Evolutionary conservation across 2,113 vertebrate genomes (phyloP).

Genomic region (Galbula dea): DNA sequence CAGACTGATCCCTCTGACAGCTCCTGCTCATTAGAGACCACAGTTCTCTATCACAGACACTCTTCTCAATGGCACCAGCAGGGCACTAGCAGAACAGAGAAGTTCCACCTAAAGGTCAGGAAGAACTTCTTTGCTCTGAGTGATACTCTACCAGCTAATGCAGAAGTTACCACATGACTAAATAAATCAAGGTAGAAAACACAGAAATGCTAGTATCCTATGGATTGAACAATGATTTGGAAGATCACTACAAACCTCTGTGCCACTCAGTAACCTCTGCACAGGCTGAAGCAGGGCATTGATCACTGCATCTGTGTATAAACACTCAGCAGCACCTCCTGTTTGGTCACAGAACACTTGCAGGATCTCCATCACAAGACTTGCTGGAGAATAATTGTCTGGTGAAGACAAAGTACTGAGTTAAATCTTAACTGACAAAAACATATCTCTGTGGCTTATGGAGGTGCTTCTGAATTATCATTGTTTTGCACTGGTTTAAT

Average conservation of each 20-base stretch:
- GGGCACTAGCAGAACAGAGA: too few relatives aligned
- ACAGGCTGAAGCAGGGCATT: conserved; percentile 83
- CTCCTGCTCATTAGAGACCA: too few relatives aligned
- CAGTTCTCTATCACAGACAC: too few relatives aligned
- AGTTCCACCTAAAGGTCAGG: too few relatives aligned
- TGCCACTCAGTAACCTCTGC: conserved; percentile 76
- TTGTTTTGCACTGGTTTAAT: background rate
- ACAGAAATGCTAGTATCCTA: background rate
- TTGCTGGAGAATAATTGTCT: conserved; percentile 84
- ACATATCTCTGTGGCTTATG: background rate
- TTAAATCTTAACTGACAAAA: background rate
- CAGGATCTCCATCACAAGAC: conserved; percentile 85
- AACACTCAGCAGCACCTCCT: conserved; percentile 82
- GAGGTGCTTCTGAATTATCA: background rate
- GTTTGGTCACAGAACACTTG: conserved; percentile 86
- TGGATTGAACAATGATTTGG: background rate
- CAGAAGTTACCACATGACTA: background rate
- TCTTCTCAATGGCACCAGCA: too few relatives aligned
- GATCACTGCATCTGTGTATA: conserved; percentile 78
- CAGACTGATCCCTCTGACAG: too few relatives aligned
- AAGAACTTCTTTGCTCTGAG: too few relatives aligned
- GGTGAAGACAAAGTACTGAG: conserved; percentile 14
- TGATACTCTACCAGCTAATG: too few relatives aligned
- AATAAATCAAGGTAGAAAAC: background rate
- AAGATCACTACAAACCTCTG: conserved; percentile 76